A percentile compares a stretch with the other conserved stretches of the same genome.
Conservation (phyloP, 2,113 vertebrate species). For the Melanerpes formicivorus region DNA sequence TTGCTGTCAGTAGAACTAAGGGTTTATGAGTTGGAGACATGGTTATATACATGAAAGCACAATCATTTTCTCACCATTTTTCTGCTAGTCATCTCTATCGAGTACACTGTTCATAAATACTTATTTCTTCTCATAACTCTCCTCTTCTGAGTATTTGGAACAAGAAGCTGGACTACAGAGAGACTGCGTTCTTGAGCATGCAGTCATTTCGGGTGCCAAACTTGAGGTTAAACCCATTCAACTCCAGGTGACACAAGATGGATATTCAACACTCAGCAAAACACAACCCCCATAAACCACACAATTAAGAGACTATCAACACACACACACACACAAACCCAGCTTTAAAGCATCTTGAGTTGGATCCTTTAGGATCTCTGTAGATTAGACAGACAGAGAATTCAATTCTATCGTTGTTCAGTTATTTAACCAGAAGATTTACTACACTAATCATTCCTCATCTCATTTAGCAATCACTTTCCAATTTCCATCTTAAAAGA, state of each 20-base stretch:
- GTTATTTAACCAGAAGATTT: background rate
- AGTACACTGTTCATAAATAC: background rate
- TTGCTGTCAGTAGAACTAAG: background rate
- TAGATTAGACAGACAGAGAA: background rate
- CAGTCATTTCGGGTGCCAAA: background rate
- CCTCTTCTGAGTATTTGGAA: background rate
- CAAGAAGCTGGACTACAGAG: background rate
- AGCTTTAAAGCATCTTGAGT: background rate
- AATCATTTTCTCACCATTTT: background rate
- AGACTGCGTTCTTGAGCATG: background rate
- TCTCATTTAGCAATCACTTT: background rate
- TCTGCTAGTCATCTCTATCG: background rate
- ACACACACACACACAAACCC: background rate
- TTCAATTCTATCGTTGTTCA: background rate
- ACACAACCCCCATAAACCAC: background rate
- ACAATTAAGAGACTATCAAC: background rate
- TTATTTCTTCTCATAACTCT: background rate
- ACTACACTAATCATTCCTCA: background rate
- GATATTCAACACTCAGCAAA: background rate
- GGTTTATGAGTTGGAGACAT: background rate
- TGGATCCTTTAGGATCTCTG: background rate
- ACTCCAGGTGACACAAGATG: background rate
- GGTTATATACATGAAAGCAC: background rate
- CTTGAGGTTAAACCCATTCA: background rate
- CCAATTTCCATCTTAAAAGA: slow-evolving; percentile 1